phyloP scores from a whole-genome alignment of 2,888 invertebrate species.

The Ephialtes manifestator region DNA sequence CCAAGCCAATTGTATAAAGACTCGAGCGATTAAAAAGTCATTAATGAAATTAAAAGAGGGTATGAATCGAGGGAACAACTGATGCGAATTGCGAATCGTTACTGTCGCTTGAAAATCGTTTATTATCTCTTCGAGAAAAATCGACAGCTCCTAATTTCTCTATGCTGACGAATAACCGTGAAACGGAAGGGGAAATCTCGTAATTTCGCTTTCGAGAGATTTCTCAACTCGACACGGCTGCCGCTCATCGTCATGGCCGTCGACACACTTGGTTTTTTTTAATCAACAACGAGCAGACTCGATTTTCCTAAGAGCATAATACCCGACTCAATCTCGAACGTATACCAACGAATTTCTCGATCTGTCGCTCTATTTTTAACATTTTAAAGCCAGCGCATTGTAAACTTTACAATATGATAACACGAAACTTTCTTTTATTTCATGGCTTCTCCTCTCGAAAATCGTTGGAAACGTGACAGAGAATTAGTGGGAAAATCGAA shows the following conservation, averaged over 20 bases:
- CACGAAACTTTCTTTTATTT: background rate
- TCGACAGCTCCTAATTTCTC: background rate
- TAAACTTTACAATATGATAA: background rate
- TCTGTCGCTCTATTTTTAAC: background rate
- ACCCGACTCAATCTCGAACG: background rate
- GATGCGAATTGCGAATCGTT: slow-evolving; percentile 30
- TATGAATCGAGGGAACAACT: slow-evolving; percentile 5
- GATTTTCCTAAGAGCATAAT: background rate
- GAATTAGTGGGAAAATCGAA: slow-evolving; percentile 1
- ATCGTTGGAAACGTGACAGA: background rate
- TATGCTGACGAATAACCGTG: slow-evolving; percentile 32
- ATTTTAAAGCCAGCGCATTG: background rate
- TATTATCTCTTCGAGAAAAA: background rate
- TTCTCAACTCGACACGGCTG: slow-evolving; percentile 35
- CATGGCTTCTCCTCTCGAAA: background rate
- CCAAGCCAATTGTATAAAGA: slow-evolving; percentile 6
- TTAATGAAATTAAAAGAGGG: background rate
- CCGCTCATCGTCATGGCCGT: slow-evolving; percentile 27
- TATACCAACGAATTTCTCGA: background rate
- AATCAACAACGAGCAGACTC: background rate
- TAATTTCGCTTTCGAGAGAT: slow-evolving; percentile 35
- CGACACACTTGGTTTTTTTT: slow-evolving; percentile 21
- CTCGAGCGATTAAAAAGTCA: background rate
- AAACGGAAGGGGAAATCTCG: slow-evolving; percentile 32
- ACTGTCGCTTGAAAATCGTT: slow-evolving; percentile 38